Base-by-base conservation (phyloP, 2,888 invertebrate species). In the Cynaeus angustus region DNA sequence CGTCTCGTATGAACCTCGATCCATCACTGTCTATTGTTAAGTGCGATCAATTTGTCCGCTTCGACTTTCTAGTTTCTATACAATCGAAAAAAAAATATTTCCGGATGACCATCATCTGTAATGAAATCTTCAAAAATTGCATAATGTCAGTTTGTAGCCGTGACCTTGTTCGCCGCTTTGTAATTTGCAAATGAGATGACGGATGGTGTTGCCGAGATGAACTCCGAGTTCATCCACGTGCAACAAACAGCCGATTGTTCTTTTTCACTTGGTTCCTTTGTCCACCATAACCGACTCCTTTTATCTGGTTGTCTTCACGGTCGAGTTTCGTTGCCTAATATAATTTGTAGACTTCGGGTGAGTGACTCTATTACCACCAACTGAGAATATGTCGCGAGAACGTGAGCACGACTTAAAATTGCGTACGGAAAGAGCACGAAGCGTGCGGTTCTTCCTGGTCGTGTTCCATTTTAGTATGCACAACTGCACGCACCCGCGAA, bases 181-280 rank as follows among this genome's bases (percentile, higher is more conserved):
- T 68, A 68, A 62, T 68, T 68, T 68, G 62, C 62, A 64, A 68
- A 68, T 62, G 46, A 62, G 66, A 56, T 52, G 62, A 55, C 50
- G 59, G 45, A 56, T 38, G 55, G 21, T 38, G 30, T 55, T 21
- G 37, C 12, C n/a, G 21, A 38, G 55, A 21, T 21, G 21, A 21
- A 21, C 37, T 12, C 26, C 13, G 66, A 66, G 58, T 58, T 58
- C 66, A 66, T 66, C 66, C 66, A 66, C 66, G 66, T 66, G 66
- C 48, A 66, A 37, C 66, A 41, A 33, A 33, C 13, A 28, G 28
- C 12, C 66, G 58, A 67, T 67, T 67, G 67, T 67, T 67, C 53
- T 61, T 67, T 21, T 66, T 52, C 50, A 9, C 9, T 46, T 41
- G 46, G 53, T 45, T 52, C 58, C 28, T 48, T 66, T 66, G 66